phyloP scores from a whole-genome alignment of 2,113 vertebrate genomes.

The Campylorhamphus procurvoides region DNA sequence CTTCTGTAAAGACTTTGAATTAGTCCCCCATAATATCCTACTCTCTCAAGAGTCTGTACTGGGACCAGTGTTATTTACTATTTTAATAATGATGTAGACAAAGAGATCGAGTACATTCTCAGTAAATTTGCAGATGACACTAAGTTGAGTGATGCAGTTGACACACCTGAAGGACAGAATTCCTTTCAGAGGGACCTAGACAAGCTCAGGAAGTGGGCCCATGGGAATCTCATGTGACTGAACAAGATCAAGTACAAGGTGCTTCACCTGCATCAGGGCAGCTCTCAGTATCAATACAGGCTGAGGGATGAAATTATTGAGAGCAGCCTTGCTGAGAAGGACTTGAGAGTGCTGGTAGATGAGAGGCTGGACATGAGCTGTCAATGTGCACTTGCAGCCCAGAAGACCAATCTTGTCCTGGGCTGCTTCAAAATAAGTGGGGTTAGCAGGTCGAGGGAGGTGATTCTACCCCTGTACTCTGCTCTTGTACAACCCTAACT shows the following conservation, averaged over 20 bases:
- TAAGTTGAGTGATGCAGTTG: background rate
- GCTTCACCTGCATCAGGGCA: background rate
- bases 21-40: background rate
- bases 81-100: accelerated
- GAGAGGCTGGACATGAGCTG: background rate
- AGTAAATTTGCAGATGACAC: background rate
- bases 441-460: background rate
- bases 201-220: background rate
- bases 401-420: background rate
- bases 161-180: background rate
- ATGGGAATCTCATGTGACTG: background rate
- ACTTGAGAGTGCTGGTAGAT: background rate
- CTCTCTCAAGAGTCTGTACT: background rate
- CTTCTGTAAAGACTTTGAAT: background rate
- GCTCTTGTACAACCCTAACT: background rate
- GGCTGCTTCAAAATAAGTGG: background rate
- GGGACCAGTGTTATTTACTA: accelerated
- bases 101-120: background rate
- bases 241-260: background rate
- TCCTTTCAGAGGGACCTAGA: background rate
- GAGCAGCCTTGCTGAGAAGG: background rate
- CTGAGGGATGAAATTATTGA: background rate
- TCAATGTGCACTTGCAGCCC: background rate
- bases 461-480: background rate
- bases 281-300: background rate